Conservation (phyloP, 1,140 invertebrate species). For the Drosophila tristis region DNA sequence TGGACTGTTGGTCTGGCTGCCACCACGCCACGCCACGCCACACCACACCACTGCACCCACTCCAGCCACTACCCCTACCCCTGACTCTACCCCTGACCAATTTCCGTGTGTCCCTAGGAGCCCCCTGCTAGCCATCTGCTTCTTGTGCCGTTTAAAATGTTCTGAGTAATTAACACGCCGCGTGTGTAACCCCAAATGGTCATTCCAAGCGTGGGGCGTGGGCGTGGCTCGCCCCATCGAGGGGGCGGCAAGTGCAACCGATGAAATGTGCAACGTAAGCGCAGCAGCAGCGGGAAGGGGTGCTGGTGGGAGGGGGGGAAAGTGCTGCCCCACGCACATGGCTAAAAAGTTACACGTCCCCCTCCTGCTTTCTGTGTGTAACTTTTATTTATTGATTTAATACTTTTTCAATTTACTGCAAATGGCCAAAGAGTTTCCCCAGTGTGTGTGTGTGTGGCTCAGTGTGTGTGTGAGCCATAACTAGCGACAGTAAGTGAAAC, state of each 20-base stretch:
- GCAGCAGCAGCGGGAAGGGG: constrained; percentile 23
- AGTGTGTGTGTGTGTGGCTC: background rate
- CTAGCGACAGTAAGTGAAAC: constrained; percentile 29
- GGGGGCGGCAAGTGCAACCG: constrained; percentile 1
- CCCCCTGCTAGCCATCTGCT: constrained; percentile 28
- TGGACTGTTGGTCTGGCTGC: constrained; percentile 19
- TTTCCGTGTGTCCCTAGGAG: background rate
- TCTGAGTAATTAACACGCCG: constrained; percentile 80
- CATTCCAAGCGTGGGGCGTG: constrained; percentile 5
- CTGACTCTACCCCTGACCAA: constrained; percentile 6
- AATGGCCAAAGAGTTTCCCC: constrained; percentile 72
- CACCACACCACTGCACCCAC: background rate
- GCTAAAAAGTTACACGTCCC: constrained; percentile 64
- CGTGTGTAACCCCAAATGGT: constrained; percentile 79
- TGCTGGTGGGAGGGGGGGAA: background rate
- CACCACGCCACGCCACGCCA: background rate
- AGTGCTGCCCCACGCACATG: constrained; percentile 38
- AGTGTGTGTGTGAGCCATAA: constrained; percentile 50
- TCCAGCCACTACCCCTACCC: background rate
- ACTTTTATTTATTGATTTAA: constrained; percentile 82
- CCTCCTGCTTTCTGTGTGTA: constrained; percentile 54
- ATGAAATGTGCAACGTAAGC: constrained; percentile 76
- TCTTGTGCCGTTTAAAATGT: constrained; percentile 73
- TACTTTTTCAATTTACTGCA: constrained; percentile 82
- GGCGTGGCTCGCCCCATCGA: no score